These are phyloP conservation scores for Ormyrus rosae DNA, from an alignment of 2,888 invertebrate genomes.

Conservation along the genomic window DNA sequence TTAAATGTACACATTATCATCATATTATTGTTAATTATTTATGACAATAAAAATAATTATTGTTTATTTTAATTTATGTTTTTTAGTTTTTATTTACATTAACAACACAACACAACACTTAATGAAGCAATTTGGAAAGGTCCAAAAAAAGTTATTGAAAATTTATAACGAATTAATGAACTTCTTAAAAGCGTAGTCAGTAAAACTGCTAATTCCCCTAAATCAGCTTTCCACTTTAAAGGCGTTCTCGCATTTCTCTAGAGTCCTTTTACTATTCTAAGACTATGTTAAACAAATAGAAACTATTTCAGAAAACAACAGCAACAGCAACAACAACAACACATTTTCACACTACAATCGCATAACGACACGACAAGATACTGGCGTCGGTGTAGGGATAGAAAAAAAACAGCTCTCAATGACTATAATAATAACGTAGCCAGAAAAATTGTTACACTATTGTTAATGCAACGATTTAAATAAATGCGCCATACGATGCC, in stretches of 20 bases:
- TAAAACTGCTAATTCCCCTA: constrained; percentile 19
- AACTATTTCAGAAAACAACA: constrained; percentile 11
- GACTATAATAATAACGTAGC: constrained; percentile 30
- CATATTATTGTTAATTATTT: constrained; percentile 42
- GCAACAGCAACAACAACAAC: neutral
- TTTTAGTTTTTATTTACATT: constrained; percentile 25
- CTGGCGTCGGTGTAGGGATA: constrained; percentile 38
- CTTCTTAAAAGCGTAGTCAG: neutral
- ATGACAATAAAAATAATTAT: constrained; percentile 32
- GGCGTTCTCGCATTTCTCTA: constrained; percentile 34
- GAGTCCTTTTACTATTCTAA: constrained; percentile 16
- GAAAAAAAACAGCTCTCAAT: constrained; percentile 40
- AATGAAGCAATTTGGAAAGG: neutral
- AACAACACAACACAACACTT: neutral
- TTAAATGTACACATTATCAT: constrained; percentile 18
- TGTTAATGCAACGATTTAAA: constrained; percentile 73
- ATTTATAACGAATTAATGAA: constrained; percentile 10
- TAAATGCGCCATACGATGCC: constrained; percentile 71
- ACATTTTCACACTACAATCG: constrained; percentile 5
- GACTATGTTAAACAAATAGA: constrained; percentile 2
- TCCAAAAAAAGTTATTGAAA: neutral
- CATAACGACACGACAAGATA: constrained; percentile 18
- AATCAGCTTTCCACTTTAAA: constrained; percentile 23
- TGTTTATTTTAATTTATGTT: constrained; percentile 34
- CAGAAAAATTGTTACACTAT: constrained; percentile 68